Conservation (phyloP, 2,888 invertebrate genomes). For the Euproctis similis region DNA sequence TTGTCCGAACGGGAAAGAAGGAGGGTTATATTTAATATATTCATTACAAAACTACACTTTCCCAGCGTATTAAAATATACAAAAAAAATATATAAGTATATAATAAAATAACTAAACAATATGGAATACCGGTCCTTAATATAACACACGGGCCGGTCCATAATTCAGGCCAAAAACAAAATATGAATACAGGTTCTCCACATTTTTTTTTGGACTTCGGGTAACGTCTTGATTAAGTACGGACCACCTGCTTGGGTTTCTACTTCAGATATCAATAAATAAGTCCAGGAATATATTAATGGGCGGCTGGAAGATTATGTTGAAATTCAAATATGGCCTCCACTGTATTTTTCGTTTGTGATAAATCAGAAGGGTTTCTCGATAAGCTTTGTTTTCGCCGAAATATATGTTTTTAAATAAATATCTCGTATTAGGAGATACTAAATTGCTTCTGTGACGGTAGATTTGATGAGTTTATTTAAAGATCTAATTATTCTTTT, state of each 20-base stretch:
- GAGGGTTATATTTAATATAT: conserved; percentile 72
- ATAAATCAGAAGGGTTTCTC: conserved; percentile 44
- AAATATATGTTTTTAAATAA: conserved; percentile 19
- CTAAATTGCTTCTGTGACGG: too few relatives aligned
- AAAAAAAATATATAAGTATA: too few relatives aligned
- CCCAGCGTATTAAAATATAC: conserved; percentile 66
- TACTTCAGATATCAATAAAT: conserved; percentile 63
- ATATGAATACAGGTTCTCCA: conserved; percentile 55
- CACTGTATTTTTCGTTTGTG: conserved; percentile 43
- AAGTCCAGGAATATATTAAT: conserved; percentile 62
- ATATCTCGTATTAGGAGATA: too few relatives aligned
- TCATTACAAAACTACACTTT: conserved; percentile 68
- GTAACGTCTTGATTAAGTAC: conserved; percentile 75
- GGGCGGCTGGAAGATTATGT: conserved; percentile 61
- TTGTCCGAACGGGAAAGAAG: too few relatives aligned
- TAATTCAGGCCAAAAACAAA: conserved; percentile 67
- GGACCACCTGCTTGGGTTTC: conserved; percentile 68
- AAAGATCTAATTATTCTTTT: too few relatives aligned
- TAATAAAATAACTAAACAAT: conserved; percentile 62
- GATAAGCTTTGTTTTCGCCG: conserved; percentile 43
- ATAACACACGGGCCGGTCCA: conserved; percentile 58
- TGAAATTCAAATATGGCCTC: conserved; percentile 54
- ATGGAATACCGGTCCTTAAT: conserved; percentile 40
- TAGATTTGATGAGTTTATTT: too few relatives aligned
- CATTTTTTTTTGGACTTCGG: conserved; percentile 63